These are phyloP conservation scores for Pimephales promelas DNA, from an alignment of 2,113 vertebrate genomes.

Conservation along the genomic window DNA sequence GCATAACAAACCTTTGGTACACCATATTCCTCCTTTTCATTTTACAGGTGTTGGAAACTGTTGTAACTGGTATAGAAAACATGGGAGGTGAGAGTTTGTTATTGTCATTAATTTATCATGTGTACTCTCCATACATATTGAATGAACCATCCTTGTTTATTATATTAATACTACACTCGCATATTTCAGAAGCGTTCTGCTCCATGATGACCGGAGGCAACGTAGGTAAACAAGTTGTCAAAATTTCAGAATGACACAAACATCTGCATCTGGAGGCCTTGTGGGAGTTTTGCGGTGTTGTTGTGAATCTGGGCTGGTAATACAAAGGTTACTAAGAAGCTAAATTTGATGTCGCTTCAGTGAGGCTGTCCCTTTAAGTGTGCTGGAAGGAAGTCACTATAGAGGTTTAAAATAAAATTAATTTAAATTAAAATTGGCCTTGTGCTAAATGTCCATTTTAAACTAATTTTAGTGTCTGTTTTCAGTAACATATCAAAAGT, in stretches of 20 bases:
- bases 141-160: not conserved
- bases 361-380: not conserved
- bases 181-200: conserved; percentile 87
- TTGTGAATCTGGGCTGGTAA: not conserved
- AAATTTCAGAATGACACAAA: conserved; percentile 77
- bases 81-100: conserved; percentile 84
- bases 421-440: not conserved
- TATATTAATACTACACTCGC: not conserved
- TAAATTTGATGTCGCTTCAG: not conserved
- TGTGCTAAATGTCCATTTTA: not conserved
- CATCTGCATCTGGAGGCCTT: not conserved
- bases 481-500: not conserved
- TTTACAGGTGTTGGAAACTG: conserved; percentile 86
- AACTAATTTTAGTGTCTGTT: not conserved
- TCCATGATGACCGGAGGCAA: conserved; percentile 97
- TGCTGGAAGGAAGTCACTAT: not conserved
- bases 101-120: not conserved
- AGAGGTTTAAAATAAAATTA: not conserved
- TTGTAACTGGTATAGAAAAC: conserved; percentile 85
- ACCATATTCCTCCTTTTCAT: conserved; percentile 23
- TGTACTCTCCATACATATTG: not conserved
- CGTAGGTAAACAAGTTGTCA: conserved; percentile 91
- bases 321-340: not conserved
- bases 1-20: not conserved
- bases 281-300: conserved; percentile 27